Evolutionary conservation across 35 echinoderm and acorn worm genomes (phyloP).

Genomic region (Heliocidaris erythrogramma): DNA sequence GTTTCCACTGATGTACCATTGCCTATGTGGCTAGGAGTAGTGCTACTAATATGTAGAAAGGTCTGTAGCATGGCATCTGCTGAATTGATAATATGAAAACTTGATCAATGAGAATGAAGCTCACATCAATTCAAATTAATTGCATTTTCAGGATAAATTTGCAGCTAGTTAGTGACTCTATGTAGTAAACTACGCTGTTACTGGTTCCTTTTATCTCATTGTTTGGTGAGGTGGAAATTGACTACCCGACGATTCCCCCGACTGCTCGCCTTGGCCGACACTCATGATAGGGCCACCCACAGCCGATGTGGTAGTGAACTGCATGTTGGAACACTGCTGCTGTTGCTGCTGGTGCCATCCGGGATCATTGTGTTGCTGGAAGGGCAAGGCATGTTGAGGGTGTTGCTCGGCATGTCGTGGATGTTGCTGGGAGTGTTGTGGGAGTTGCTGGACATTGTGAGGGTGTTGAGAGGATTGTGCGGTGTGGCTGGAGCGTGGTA

Average conservation of each 20-base stretch:
- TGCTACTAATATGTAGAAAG: not conserved
- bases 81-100: not conserved
- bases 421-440: constrained; percentile 44
- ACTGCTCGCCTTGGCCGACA: not conserved
- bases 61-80: not conserved
- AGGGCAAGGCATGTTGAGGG: not conserved
- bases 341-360: constrained; percentile 1
- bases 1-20: not conserved
- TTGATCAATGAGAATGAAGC: not conserved
- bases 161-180: not conserved
- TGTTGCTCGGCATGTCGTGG: constrained; percentile 17
- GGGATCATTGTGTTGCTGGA: not conserved
- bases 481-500: not conserved
- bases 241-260: not conserved
- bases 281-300: not conserved
- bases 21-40: not conserved
- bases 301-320: not conserved
- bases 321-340: not conserved
- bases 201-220: not conserved
- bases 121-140: not conserved
- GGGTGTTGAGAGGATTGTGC: constrained; percentile 29
- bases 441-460: not conserved
- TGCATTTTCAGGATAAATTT: not conserved
- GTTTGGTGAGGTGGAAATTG: not conserved
- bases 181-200: not conserved